Percentiles rank a stretch among this genome's conserved stretches.
Evolutionary conservation across 2,113 vertebrate species (phyloP).

Genomic region (Alligator sinensis): DNA sequence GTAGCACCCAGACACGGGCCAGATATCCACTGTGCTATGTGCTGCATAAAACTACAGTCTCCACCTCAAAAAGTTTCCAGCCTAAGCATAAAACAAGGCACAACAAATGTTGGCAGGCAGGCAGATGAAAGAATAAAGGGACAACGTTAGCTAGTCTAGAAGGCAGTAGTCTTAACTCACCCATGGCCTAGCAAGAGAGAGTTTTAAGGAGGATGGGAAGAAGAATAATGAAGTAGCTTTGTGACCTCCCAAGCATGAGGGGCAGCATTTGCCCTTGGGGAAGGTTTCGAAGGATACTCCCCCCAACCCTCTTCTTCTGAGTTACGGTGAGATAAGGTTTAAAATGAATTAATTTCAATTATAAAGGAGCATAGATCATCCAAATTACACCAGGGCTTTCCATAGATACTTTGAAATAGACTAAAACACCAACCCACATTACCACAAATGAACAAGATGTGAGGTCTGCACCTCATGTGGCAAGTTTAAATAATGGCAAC

Average conservation of each 20-base stretch:
- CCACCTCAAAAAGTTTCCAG: neutral
- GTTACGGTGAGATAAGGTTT: neutral
- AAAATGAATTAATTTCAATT: slow-evolving; percentile 3
- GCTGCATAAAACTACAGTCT: neutral
- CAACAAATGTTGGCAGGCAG: neutral
- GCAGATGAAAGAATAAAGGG: neutral
- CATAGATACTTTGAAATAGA: neutral
- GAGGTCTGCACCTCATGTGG: neutral
- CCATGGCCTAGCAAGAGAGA: neutral
- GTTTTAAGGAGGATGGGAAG: neutral
- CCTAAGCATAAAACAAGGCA: accelerated
- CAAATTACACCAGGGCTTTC: neutral
- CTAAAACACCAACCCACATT: neutral
- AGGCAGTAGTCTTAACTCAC: neutral
- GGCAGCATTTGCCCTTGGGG: neutral
- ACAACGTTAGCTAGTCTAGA: neutral
- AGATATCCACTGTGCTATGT: neutral
- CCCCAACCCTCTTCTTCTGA: neutral
- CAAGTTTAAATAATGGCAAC: slow-evolving; percentile 28
- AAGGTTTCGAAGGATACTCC: neutral
- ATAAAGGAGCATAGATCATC: neutral
- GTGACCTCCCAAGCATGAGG: neutral
- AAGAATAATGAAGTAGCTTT: neutral
- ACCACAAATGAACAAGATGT: neutral
- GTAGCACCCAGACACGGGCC: neutral